Evolutionary conservation across 2,797 vertebrate genomes (phyloP), one percentile per base, ranked within the genome.

Genomic region (Gastrophryne carolinensis): DNA sequence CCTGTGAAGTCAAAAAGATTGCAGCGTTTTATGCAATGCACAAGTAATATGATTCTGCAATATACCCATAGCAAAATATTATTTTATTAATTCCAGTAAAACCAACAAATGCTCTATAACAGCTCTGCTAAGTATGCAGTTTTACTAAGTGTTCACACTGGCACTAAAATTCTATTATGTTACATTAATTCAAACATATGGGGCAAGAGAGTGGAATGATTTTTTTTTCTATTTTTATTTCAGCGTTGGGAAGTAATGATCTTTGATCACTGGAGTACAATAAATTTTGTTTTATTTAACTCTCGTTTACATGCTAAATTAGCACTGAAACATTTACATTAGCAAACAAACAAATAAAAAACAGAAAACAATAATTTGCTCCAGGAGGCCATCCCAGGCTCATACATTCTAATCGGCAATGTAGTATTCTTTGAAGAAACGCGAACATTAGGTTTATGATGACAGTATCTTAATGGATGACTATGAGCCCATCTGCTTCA

Each of bases 401-500:
- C 56, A 61, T 75, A 75, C 63, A 75, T 78, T 44, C 68, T 72
- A 66, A 65, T 30, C 9, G 63, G 61, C 61, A 60, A 66, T 78
- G 61, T 39, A 39, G 61, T 34, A 72, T 72, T 50, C 75, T 52
- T 30, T 27, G 23, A 72, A 60, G 56, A 78, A 61, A 78, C 50
- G 61, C 66, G 75, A 78, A 78, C 75, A 72, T 78, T 78, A 78
- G 75, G 68, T 78, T 78, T 78, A 72, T 32, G 75, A 78, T 94
- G 91, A 94, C 92, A 92, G 90, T 84, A 86, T 91, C 91, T 87
- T 93, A 93, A 93, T 93, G 90, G 91, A 93, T 93, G 84, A 88
- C 90, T 92, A 87, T 89, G 84, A 91, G 91, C 89, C 91, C 91
- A 93, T 93, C 92, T 93, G 92, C 87, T 92, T 90, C 89, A 86